Evolutionary conservation across 92 coral and sea anemone species (phyloP).

Genomic region (Scolanthus callimorphus): DNA sequence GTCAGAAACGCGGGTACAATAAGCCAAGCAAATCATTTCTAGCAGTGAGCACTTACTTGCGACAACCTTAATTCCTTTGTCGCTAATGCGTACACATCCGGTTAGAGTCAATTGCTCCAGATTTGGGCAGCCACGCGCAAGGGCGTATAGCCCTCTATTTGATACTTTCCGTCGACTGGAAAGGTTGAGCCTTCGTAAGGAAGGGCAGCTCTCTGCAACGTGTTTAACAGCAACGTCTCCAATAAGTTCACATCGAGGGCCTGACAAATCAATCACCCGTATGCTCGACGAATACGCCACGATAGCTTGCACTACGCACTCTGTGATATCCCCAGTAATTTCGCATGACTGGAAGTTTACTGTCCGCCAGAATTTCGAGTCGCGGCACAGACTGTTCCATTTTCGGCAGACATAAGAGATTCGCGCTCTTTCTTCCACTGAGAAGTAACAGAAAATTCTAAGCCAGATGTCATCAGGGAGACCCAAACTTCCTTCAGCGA

Average conservation of each 20-base stretch:
- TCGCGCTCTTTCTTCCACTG: constrained; percentile 59
- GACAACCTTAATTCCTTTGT: constrained; percentile 57
- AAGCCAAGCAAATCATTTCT: constrained; percentile 49
- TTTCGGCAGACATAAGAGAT: constrained; percentile 65
- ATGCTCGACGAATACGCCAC: constrained; percentile 64
- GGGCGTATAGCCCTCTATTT: constrained; percentile 51
- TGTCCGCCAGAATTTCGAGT: constrained; percentile 78
- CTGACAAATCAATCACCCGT: constrained; percentile 80
- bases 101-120: constrained; percentile 61
- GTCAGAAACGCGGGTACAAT: constrained; percentile 69
- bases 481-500: constrained; percentile 1
- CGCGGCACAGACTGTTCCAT: constrained; percentile 84
- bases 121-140: constrained; percentile 60
- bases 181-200: constrained; percentile 58
- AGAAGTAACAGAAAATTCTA: constrained; percentile 59
- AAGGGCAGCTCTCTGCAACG: constrained; percentile 71
- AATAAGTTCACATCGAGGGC: constrained; percentile 74
- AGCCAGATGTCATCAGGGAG: constrained; percentile 86
- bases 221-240: constrained; percentile 65
- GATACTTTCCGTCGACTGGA: constrained; percentile 59
- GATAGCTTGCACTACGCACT: constrained; percentile 51
- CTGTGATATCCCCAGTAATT: constrained; percentile 32
- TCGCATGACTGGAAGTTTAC: constrained; percentile 64
- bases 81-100: constrained; percentile 57
- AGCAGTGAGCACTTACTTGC: constrained; percentile 55